Base-by-base conservation (phyloP, 2,113 vertebrate genomes). In the Ellobius talpinus region DNA sequence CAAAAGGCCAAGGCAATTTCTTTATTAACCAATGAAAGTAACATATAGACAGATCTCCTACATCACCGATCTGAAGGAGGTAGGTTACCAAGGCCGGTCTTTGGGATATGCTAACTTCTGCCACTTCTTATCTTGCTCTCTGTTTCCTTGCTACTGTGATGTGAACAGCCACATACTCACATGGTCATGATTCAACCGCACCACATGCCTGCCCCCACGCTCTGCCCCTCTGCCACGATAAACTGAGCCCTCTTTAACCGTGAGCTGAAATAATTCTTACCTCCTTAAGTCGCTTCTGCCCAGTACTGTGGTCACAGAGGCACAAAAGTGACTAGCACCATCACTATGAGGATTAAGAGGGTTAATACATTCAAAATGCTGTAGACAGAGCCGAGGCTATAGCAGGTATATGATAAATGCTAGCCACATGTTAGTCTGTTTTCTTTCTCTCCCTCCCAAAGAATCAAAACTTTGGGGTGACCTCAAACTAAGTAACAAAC, bases 401-500 rank as follows among this genome's bases (percentile, higher is more conserved):
- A 85, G 39, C 31, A 33, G 23, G 42, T 61, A 31, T 2, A 29
- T 23, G 76, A 26, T 68, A 66, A 11, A 45, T 47, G 39, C n/a
- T 72, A 58, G 17, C 55, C 77, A 4, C 42, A 36, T 17, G 7
- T n/a, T 50, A 50, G 16, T 42, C 50, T 50, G 42, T 73, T 81
- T 68, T 66, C 78, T 58, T 55, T 11, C 42, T n/a, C 65, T 13
- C 66, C n/a, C 24, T 95, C 33, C 24, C 45, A 45, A 93, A 92
- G n/a, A 77, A 36, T 94, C 45, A 85, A 33, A 77, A 39, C 47
- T 47, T 76, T 89, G 42, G 31, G 36, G 17, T 14, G 39, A 39
- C 36, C 24, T 95, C 17, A 85, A 88, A 84, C 26, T 72, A 50
- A 72, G 68, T 93, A 74, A n/a, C 29, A 93, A 97, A 93, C 50